phyloP scores from a whole-genome alignment of 2,888 invertebrate species.

The Eupithecia subumbrata region DNA sequence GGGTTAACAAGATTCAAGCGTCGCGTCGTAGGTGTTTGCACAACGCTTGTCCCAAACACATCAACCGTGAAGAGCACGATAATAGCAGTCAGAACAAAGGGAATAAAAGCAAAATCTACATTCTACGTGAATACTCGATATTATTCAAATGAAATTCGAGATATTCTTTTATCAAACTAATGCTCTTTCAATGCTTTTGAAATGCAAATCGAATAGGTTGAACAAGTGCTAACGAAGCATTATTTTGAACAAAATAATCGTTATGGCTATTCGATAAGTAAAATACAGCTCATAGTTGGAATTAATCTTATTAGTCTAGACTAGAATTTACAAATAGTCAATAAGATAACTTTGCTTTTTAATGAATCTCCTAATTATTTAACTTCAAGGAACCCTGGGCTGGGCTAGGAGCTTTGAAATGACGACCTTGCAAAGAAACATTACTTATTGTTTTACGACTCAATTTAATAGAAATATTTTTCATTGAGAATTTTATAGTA shows the following conservation, averaged over 20 bases:
- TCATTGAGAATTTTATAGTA: too few relatives aligned
- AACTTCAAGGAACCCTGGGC: neutral
- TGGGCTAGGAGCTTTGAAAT: neutral
- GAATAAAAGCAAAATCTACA: constrained; percentile 15
- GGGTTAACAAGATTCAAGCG: constrained; percentile 25
- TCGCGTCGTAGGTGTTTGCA: constrained; percentile 18
- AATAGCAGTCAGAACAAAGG: constrained; percentile 19
- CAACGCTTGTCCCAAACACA: constrained; percentile 27
- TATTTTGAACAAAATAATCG: constrained; percentile 5
- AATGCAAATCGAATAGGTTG: constrained; percentile 21
- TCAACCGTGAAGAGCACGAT: constrained; percentile 31
- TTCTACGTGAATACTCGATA: constrained; percentile 15
- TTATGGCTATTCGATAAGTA: constrained; percentile 9
- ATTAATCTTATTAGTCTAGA: constrained; percentile 14
- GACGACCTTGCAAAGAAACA: neutral
- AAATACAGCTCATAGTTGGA: constrained; percentile 5
- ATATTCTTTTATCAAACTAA: constrained; percentile 19
- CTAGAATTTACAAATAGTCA: constrained; percentile 4
- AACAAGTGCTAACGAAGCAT: constrained; percentile 13
- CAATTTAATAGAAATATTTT: too few relatives aligned
- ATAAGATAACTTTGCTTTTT: neutral
- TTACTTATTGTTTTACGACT: too few relatives aligned
- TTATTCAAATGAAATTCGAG: constrained; percentile 22
- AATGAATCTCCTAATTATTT: neutral
- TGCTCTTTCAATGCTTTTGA: constrained; percentile 12